These are phyloP conservation scores for Mesochorus sp. DNA, from an alignment of 2,888 invertebrate species.

Conservation along the genomic window DNA sequence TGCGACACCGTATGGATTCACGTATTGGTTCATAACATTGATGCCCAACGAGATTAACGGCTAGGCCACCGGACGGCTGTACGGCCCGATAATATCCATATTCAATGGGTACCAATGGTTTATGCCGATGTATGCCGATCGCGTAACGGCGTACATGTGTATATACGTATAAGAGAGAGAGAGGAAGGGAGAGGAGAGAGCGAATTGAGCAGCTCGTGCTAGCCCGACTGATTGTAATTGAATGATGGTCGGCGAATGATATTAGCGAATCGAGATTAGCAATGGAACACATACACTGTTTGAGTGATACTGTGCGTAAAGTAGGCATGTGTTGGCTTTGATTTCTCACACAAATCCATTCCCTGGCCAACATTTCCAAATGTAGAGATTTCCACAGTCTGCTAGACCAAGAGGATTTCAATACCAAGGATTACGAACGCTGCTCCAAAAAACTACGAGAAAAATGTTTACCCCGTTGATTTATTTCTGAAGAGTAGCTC, in stretches of 20 bases:
- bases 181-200: conserved; percentile 7
- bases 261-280: conserved; percentile 78
- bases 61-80: conserved; percentile 55
- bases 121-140: conserved; percentile 64
- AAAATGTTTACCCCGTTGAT: too few species aligned
- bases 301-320: conserved; percentile 61
- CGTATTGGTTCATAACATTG: conserved; percentile 31
- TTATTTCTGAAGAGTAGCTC: too few species aligned
- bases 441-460: too few species aligned
- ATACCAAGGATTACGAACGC: too few species aligned
- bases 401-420: neutral
- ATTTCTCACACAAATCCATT: neutral
- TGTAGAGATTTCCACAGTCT: conserved; percentile 3
- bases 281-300: conserved; percentile 72
- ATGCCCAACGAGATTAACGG: conserved; percentile 60
- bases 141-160: conserved; percentile 34
- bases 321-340: neutral
- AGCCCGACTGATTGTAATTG: conserved; percentile 72
- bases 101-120: conserved; percentile 71
- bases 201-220: conserved; percentile 14
- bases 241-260: conserved; percentile 77
- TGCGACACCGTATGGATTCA: neutral
- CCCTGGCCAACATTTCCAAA: too few species aligned
- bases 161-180: neutral
- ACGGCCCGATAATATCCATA: conserved; percentile 71